Evolutionary conservation across 2,113 vertebrate species (phyloP).

Genomic region (Beaufortia kweichowensis): DNA sequence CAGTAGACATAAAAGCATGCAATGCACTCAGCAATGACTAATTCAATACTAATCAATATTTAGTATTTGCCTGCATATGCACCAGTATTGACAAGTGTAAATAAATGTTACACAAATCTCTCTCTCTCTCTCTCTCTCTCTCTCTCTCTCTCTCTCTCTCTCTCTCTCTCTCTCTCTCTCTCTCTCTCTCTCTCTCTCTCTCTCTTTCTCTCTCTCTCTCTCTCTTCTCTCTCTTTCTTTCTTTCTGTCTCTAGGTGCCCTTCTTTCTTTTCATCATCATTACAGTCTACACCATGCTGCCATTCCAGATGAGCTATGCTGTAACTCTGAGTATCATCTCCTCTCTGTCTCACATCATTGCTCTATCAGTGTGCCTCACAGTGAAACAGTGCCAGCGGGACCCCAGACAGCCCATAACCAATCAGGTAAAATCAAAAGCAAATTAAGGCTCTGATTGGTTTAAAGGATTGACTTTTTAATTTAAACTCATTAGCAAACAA

Average conservation of each 20-base stretch:
- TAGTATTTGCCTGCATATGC: background rate
- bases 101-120: slow-evolving; percentile 7
- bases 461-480: background rate
- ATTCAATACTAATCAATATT: background rate
- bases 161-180: slow-evolving; percentile 29
- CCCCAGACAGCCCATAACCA: slow-evolving; percentile 36
- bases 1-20: background rate
- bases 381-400: background rate
- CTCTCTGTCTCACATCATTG: slow-evolving; percentile 83
- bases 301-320: slow-evolving; percentile 84
- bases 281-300: slow-evolving; percentile 90
- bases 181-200: no score
- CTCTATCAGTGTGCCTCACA: slow-evolving; percentile 68
- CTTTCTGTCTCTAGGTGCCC: slow-evolving; percentile 78
- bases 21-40: background rate
- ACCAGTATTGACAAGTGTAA: no score
- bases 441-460: background rate
- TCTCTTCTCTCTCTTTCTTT: slow-evolving; percentile 10
- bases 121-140: slow-evolving; percentile 21
- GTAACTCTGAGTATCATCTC: slow-evolving; percentile 78
- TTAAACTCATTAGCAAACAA: slow-evolving; percentile 5
- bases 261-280: slow-evolving; percentile 96
- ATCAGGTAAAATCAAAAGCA: slow-evolving; percentile 75
- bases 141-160: background rate
- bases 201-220: slow-evolving; percentile 18